Percentiles rank a stretch among this genome's conserved stretches.
Conservation (phyloP, 1,140 invertebrate species). For the Zaprionus taronus region DNA sequence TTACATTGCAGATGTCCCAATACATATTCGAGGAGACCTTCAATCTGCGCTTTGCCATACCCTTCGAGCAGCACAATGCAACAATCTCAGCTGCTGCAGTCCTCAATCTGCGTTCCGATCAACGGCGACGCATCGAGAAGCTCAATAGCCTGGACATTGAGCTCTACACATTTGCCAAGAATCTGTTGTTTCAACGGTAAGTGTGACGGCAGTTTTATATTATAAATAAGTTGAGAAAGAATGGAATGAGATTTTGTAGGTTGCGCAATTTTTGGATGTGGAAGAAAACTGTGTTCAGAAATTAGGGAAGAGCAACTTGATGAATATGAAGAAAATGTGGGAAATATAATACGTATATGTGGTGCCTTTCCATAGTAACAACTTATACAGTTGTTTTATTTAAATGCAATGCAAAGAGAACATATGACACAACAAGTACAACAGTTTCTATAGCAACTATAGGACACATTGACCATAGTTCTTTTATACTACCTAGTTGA, state of each 20-base stretch:
- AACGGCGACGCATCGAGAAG: slow-evolving; percentile 90
- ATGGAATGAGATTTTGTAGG: neutral
- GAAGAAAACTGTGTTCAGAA: too few relatives aligned
- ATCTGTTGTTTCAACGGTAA: slow-evolving; percentile 91
- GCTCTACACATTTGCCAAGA: slow-evolving; percentile 96
- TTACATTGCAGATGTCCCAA: slow-evolving; percentile 90
- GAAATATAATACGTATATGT: too few relatives aligned
- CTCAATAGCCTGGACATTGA: slow-evolving; percentile 96
- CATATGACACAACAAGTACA: too few relatives aligned
- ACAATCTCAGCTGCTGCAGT: slow-evolving; percentile 92
- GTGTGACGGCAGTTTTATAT: slow-evolving; percentile 6
- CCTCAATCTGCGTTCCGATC: slow-evolving; percentile 89
- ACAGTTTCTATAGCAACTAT: too few relatives aligned
- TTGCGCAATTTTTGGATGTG: too few relatives aligned
- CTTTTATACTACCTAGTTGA: too few relatives aligned
- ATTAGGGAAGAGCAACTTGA: too few relatives aligned
- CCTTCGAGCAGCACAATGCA: slow-evolving; percentile 95
- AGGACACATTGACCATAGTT: too few relatives aligned
- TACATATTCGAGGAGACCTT: slow-evolving; percentile 99
- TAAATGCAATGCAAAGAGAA: too few relatives aligned
- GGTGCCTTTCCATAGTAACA: too few relatives aligned
- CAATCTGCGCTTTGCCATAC: slow-evolving; percentile 94
- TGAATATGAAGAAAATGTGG: too few relatives aligned
- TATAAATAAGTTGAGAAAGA: neutral
- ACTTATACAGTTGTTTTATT: too few relatives aligned